These are phyloP conservation scores for Brachypodius melanocephalos DNA, from an alignment of 2,113 vertebrate genomes.

Conservation along the genomic window DNA sequence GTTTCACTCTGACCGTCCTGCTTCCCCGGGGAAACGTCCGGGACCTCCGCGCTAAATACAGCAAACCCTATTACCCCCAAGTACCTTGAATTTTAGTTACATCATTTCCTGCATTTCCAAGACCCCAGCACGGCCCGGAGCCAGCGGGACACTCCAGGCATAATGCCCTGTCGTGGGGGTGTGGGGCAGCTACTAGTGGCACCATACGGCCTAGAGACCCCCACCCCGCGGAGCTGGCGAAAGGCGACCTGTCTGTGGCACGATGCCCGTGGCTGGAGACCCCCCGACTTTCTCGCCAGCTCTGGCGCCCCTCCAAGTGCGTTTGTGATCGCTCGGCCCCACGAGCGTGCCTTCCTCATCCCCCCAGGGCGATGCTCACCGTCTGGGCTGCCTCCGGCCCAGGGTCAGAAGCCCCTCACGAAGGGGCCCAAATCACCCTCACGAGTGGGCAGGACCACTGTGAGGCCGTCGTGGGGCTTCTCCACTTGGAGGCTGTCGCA, in stretches of 20 bases:
- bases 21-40: background rate
- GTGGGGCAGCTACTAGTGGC: background rate
- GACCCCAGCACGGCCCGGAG: background rate
- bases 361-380: background rate
- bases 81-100: background rate
- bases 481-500: background rate
- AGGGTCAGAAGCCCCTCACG: background rate
- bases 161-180: background rate
- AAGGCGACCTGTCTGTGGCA: background rate
- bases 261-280: background rate
- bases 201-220: background rate
- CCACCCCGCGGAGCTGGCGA: background rate
- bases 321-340: background rate
- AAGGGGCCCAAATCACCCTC: background rate
- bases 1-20: background rate
- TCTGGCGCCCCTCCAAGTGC: background rate
- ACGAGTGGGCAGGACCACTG: background rate
- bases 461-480: background rate
- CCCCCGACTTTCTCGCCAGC: background rate
- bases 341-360: background rate
- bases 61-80: background rate
- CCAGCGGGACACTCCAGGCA: background rate
- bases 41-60: background rate
- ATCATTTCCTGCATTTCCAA: constrained; percentile 8
- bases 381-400: background rate